Evolutionary conservation across 2,113 vertebrate genomes (phyloP).

Genomic region (Carassius auratus): DNA sequence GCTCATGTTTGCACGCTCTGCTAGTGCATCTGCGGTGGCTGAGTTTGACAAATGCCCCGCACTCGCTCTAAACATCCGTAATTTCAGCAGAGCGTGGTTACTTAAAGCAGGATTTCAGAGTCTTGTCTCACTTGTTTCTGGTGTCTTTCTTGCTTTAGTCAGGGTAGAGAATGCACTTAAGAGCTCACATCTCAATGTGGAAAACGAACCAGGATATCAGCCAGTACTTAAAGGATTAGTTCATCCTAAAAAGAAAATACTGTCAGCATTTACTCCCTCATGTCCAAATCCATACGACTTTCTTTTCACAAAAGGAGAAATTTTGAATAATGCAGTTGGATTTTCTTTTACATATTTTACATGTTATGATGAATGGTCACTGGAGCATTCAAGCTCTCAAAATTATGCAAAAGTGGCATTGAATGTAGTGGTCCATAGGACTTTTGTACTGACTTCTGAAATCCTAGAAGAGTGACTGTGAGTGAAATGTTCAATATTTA

Average conservation of each 20-base stretch:
- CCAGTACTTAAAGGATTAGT: conserved; percentile 34
- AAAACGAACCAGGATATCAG: conserved; percentile 25
- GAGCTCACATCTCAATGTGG: conserved; percentile 37
- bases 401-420: neutral
- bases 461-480: neutral
- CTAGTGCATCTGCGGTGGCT: conserved; percentile 2
- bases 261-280: neutral
- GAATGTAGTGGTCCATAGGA: neutral
- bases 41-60: conserved; percentile 55
- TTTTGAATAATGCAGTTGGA: neutral
- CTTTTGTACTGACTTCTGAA: neutral
- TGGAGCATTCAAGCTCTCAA: neutral
- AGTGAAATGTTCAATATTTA: neutral
- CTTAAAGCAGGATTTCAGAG: conserved; percentile 60
- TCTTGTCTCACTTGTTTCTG: conserved; percentile 72
- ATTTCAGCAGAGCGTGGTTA: neutral
- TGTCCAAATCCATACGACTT: neutral
- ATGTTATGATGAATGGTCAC: neutral
- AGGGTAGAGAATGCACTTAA: conserved; percentile 36
- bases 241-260: conserved; percentile 18
- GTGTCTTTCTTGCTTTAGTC: conserved; percentile 40
- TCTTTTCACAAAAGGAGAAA: neutral
- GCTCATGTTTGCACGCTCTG: conserved; percentile 14
- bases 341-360: neutral
- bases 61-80: conserved; percentile 56